Base-by-base conservation (phyloP, 2,888 invertebrate genomes). In the Seira musarum region DNA sequence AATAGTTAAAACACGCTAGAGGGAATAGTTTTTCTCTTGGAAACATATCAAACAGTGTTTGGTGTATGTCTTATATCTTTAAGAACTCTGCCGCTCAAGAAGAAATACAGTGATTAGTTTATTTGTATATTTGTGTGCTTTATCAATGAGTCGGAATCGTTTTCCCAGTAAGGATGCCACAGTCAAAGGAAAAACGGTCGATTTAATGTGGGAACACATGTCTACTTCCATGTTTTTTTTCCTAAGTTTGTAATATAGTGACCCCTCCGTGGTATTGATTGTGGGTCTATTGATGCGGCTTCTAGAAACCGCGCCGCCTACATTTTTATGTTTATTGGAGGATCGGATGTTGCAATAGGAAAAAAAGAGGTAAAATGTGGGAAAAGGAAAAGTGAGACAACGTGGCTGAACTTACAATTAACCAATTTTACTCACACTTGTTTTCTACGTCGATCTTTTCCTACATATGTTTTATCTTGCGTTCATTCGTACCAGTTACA, bases 381-480 rank as follows among this genome's bases (percentile, higher is more conserved):
- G 57, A 68, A 69, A 60, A 71, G 30, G 71, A 68, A 53, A 69
- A 71, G 74, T 71, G 80, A 70, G 75, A 75, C 75, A 75, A 80
- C 80, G 80, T 80, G 80, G 80, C 70, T 67, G 40, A 80, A 80
- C 80, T 80, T 61, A 80, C 70, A 80, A 80, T 80, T 80, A 80
- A 61, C 68, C 64, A 24, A 22, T 63, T 71, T 8, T 57, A n/a
- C 57, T n/a, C 57, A 57, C 57, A 57, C 17, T 57, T 57, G 57
- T 57, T 57, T 57, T 57, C 40, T 13, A 40, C 40, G 40, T 40
- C 6, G 40, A 40, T 13, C 6, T 40, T 8, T 40, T 40, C 6
- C 40, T 13, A 8, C 40, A 40, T 40, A 13, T n/a, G n/a, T n/a
- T n/a, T n/a, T n/a, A n/a, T n/a, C n/a, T n/a, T n/a, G n/a, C n/a